Evolutionary conservation across 2,113 vertebrate genomes (phyloP), one percentile per base, ranked within the genome.

Genomic region (Shinisaurus crocodilurus): DNA sequence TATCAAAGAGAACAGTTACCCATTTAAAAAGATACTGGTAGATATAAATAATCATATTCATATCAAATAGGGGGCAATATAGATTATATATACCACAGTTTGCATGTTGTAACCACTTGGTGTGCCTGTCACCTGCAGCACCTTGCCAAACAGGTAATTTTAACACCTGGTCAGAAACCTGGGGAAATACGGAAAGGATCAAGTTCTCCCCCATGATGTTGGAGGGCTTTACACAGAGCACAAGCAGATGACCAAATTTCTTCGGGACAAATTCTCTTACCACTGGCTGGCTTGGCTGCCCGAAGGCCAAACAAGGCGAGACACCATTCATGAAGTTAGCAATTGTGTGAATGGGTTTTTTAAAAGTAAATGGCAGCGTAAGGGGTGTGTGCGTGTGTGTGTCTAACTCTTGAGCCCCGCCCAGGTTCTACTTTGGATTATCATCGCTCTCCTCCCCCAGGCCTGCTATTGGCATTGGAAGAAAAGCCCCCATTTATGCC

Each of bases 1-100:
- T 65, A 92, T 93, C 83, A 91, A 34, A 90, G 82, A 60, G 54
- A 43, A 88, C 16, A 77, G 45, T 18, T 86, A 20, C 32, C 20
- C 27, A 82, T 85, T 54, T 37, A 65, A 92, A 91, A 82, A 91
- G 80, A 27, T 29, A 80, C 60, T n/a, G 20, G 50, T 1, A 8
- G 3, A 50, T 2, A 12, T 7, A 87, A 84, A 74, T 9, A 79
- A 40, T 75, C 0, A 0, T 85, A 32, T 86, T 40, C 48, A 32
- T 20, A 32, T 63, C 54, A 77, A 75, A 57, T 8, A n/a, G 3
- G 12, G 3, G 12, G 57, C 34, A 80, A 34, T 37, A 57, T 6
- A 65, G 12, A 48, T 25, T 32, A 34, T 8, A 16, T 15, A 83
- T 83, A 83, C 40, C 20, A 63, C 74, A 79, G 40, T 45, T 77